Base-by-base conservation (phyloP, 2,113 vertebrate genomes). In the Hemiscyllium ocellatum region DNA sequence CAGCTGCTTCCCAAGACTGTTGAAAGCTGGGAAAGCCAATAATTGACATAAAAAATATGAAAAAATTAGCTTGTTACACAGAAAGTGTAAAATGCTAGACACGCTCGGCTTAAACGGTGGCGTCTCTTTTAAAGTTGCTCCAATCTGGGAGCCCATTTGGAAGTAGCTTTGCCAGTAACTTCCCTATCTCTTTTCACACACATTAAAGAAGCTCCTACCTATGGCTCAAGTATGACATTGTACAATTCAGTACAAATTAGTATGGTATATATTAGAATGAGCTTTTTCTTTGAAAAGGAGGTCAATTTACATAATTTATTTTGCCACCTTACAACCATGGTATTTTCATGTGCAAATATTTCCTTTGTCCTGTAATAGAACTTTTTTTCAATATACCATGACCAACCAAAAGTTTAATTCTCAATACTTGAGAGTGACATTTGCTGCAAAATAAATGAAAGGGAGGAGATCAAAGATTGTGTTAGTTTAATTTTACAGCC, bases 381-480 rank as follows among this genome's bases (percentile, higher is more conserved):
- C 26, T 52, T 89, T 47, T 2, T 87, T 22, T 89, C 13, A 47
- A 22, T 24, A 89, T 83, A 37, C 42, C 50, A 24, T 5, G 37
- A 15, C 29, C 52, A 61, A 61, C 87, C 15, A 47, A 5, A 13
- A n/a, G 90, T 68, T 94, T 69, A 61, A 19, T 56, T 94, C 66
- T 94, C 37, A 94, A 26, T 24, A 47, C 20, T 56, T 52, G 66
- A 66, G 91, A 69, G 37, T 47, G 20, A 69, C 61, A 22, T 94
- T 94, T 22, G 24, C 6, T 37, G 2, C 66, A 94, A 90, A 90
- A 68, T 94, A 93, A 93, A 93, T 37, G 29, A 12, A 17, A 66
- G 86, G 61, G 69, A 52, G 94, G 69, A 72, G 69, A 52, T 95
- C 94, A 76, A 95, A 52, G 47, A 90, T 26, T 33, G 52, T 90